Base-by-base conservation (phyloP, 2,797 vertebrate species). In the Cynodonichthys magdalenae region DNA sequence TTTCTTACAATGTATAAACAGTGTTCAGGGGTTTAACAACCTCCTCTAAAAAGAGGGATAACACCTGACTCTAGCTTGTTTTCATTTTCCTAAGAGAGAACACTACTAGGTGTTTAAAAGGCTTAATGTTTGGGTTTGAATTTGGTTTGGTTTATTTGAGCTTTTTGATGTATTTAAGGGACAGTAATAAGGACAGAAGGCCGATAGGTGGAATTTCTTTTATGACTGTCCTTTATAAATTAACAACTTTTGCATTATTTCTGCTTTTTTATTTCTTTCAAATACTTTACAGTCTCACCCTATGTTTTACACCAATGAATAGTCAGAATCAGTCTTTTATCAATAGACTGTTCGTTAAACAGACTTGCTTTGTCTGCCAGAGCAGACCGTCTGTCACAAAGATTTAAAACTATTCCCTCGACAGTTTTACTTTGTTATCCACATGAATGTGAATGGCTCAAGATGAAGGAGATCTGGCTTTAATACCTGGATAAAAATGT, bases 381-480 rank as follows among this genome's bases (percentile, higher is more conserved):
- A 51, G 48, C 65, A 24, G 52, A 53, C 54, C n/a, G 47, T 74
- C 57, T 19, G 51, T 71, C 66, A 24, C 24, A 24, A 24, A 24
- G 24, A 24, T 34, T 34, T 10, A 34, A 34, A 80, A 62, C 69
- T 63, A 66, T 27, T 49, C 64, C 53, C 69, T 61, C 57, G 51
- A 50, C 46, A 36, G 60, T 67, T 83, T 79, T 82, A 80, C 62
- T 56, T 47, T 47, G 51, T 59, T 52, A 71, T 46, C 39, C 73
- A 18, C 19, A 0, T 48, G 52, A 82, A 65, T 66, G 63, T 51
- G 77, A 87, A 81, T 79, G 27, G 28, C 29, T 76, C 44, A 3
- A 51, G 68, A 67, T 84, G 75, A 34, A 19, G 65, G 52, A 57
- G 51, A 66, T 44, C 49, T 34, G 62, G 66, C 53, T 61, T 29